These are phyloP conservation scores for Cranoglanis bouderius DNA, from an alignment of 2,113 vertebrate genomes.

Conservation along the genomic window DNA sequence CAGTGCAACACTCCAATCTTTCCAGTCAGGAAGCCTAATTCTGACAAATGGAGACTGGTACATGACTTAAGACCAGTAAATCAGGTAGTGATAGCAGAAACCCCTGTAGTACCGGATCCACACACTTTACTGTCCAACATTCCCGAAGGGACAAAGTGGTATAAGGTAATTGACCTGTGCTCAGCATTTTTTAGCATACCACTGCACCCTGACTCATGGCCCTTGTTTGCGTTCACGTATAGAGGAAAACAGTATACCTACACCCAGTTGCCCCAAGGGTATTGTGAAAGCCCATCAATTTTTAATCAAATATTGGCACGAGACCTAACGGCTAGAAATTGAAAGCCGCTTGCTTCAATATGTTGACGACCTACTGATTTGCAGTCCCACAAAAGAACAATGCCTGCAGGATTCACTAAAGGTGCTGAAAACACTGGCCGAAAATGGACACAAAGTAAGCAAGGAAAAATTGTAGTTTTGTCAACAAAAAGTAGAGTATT, in stretches of 20 bases:
- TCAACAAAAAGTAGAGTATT: constrained; percentile 5
- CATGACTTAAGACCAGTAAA: not conserved
- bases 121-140: not conserved
- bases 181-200: too few relatives aligned
- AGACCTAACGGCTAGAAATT: not conserved
- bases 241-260: too few relatives aligned
- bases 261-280: too few relatives aligned
- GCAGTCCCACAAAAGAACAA: not conserved
- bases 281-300: not conserved
- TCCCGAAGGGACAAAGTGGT: too few relatives aligned
- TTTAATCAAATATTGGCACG: not conserved
- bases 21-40: not conserved
- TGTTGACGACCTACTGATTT: not conserved
- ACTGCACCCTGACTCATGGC: too few relatives aligned
- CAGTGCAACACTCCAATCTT: not conserved
- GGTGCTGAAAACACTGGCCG: not conserved
- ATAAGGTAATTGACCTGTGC: too few relatives aligned
- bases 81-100: not conserved
- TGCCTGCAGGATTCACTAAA: not conserved
- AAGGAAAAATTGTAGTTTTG: constrained; percentile 10
- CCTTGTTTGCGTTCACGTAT: too few relatives aligned
- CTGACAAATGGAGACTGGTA: not conserved
- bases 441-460: not conserved
- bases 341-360: not conserved
- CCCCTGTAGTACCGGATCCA: too few relatives aligned